Conservation (phyloP, 2,888 invertebrate species). For the Lasius platythorax region DNA sequence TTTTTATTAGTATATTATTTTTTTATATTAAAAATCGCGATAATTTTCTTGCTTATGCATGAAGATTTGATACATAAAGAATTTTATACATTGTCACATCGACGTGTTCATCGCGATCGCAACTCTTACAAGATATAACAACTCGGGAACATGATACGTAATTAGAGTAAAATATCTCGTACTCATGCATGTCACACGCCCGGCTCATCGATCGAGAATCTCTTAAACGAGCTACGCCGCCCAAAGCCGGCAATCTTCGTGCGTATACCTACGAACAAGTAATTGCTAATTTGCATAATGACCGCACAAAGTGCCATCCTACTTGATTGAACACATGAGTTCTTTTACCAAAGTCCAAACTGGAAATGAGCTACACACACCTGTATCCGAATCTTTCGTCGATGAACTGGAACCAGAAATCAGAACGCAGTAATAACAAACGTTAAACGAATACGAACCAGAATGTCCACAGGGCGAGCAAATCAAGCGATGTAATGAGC, state of each 20-base stretch:
- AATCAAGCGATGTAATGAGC: constrained; percentile 15
- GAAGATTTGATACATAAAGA: background rate
- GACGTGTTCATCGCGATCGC: background rate
- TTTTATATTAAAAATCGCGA: background rate
- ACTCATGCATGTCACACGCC: constrained; percentile 24
- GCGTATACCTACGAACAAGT: constrained; percentile 56
- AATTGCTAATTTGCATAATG: constrained; percentile 78
- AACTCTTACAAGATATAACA: constrained; percentile 1
- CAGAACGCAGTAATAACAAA: background rate
- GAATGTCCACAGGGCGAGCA: background rate
- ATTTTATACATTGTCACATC: background rate
- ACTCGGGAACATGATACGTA: background rate
- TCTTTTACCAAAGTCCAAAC: constrained; percentile 16
- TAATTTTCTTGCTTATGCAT: background rate
- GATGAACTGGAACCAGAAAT: background rate
- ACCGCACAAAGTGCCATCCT: constrained; percentile 59
- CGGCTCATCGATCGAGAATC: constrained; percentile 23
- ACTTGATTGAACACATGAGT: constrained; percentile 23
- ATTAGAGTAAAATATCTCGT: constrained; percentile 22
- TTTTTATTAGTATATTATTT: background rate
- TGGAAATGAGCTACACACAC: constrained; percentile 10
- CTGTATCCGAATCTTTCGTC: background rate
- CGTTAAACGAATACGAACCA: background rate
- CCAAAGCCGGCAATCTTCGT: constrained; percentile 51
- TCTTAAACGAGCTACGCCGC: constrained; percentile 35